Evolutionary conservation across 1,140 invertebrate species (phyloP).

Genomic region (Drosophila erecta): DNA sequence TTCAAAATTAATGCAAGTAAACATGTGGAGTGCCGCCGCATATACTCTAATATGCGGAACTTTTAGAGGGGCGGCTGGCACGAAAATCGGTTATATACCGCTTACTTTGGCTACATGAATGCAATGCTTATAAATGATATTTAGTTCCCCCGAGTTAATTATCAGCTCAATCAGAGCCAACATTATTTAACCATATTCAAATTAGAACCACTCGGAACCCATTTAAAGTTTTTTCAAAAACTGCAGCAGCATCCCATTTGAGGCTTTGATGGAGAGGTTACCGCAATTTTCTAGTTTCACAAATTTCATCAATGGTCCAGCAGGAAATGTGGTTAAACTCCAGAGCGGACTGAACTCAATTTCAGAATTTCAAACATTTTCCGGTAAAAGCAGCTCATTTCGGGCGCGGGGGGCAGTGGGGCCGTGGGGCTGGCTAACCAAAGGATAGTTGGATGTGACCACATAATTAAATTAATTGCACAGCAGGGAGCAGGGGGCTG

Average conservation of each 20-base stretch:
- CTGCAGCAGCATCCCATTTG: background rate
- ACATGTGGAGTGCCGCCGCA: background rate
- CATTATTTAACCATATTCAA: background rate
- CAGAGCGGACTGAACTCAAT: slow-evolving; percentile 61
- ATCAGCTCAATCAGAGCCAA: no score
- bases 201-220: slow-evolving; percentile 3
- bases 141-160: no score
- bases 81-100: no score
- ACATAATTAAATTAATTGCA: slow-evolving; percentile 83
- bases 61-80: background rate
- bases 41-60: background rate
- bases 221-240: slow-evolving; percentile 5
- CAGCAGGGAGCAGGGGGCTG: slow-evolving; percentile 1
- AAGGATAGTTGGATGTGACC: slow-evolving; percentile 61
- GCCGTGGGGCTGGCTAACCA: slow-evolving; percentile 15
- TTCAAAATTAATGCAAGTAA: slow-evolving; percentile 29
- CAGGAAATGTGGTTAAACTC: slow-evolving; percentile 41
- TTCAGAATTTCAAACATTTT: slow-evolving; percentile 68
- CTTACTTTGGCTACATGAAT: no score
- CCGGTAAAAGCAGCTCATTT: slow-evolving; percentile 68
- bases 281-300: slow-evolving; percentile 47
- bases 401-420: slow-evolving; percentile 6
- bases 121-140: no score
- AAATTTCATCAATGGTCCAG: slow-evolving; percentile 39
- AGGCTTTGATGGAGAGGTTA: slow-evolving; percentile 41